Evolutionary conservation across 2,113 vertebrate species (phyloP), one percentile per base, ranked within the genome.

Genomic region (Diphyllodes magnificus): DNA sequence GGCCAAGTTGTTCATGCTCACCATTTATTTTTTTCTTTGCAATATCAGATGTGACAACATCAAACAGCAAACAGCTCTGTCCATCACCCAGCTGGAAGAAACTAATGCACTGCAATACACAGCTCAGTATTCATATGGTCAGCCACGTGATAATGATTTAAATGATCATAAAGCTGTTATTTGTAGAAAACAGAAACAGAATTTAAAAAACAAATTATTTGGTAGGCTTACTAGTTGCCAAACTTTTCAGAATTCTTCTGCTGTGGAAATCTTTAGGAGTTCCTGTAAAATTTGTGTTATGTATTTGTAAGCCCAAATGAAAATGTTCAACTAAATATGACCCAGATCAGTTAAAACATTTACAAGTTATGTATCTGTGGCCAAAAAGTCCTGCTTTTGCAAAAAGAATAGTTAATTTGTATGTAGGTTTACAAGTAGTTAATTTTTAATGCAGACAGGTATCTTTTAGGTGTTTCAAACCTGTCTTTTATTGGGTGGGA

Each of bases 391-490:
- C 24, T 1, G 2, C 33, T 83, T 66, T 78, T 93, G 82, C 71
- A 93, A 75, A 88, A 92, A 66, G 35, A 78, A 42, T 28, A 86
- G 68, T 86, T 81, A 49, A 64, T 71, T 56, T 0, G 20, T 80
- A 63, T 24, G 42, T 73, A 42, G 42, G 49, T 90, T 85, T 86
- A 68, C 51, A 86, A 51, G 68, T 82, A 95, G 64, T 93, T 94
- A 95, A 60, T 86, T 96, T 97, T 96, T 88, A 95, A 86, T 82
- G 60, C 49, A 78, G 60, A 23, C 90, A 93, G 85, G 90, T 93
- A 64, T 86, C 88, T 64, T 64, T 88, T 89, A 24, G 25, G 60
- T 96, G 83, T 92, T 87, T 88, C 40, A 88, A 81, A 39, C 19
- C n/a, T 86, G 51, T 44, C 40, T 92, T 93, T 86, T 82, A 79